Base-by-base conservation (phyloP, 2,888 invertebrate species). In the Xylota sylvarum region DNA sequence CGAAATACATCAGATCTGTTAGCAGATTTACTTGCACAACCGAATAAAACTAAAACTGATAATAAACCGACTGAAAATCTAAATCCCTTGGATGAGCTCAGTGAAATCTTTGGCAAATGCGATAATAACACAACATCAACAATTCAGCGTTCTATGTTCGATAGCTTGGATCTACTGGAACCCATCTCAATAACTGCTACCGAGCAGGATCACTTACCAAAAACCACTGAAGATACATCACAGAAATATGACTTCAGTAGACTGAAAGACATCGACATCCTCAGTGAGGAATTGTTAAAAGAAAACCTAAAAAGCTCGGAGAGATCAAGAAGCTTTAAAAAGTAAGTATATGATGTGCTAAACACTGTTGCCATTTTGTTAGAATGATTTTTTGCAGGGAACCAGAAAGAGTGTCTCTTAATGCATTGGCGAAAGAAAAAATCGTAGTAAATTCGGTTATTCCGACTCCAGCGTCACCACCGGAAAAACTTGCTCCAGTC, bases 241-340 rank as follows among this genome's bases (percentile, higher is more conserved):
- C 12, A 30, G 0, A 88, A 88, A 35, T 89, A 88, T 52, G 60
- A 86, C 19, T 48, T 84, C 17, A 78, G 85, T 17, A 81, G 89
- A 85, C 88, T 92, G 85, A 90, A 88, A 6, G 90, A 90, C 43
- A 92, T 92, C 23, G 97, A 98, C 91, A 94, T 95, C 35, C 93
- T 98, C n/a, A 96, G 97, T 40, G 96, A 97, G 91, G 94, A 95
- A 89, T 93, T 98, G 60, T 93, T 98, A 73, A 96, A 96, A 90
- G 94, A 96, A 90, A 96, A 95, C 83, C 91, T 96, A 79, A 94
- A 94, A 1, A 92, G 93, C 19, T 92, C 91, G 32, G 90, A 91
- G 78, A 91, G 93, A 74, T 89, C 91, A 85, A 90, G 90, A 70
- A 91, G 91, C 87, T 94, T 94, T 88, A 93, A 93, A 88, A 93